A percentile compares a stretch with the other conserved stretches of the same genome.
Evolutionary conservation across 2,797 vertebrate species (phyloP).

Genomic region (Amblyopsis hoosieri): DNA sequence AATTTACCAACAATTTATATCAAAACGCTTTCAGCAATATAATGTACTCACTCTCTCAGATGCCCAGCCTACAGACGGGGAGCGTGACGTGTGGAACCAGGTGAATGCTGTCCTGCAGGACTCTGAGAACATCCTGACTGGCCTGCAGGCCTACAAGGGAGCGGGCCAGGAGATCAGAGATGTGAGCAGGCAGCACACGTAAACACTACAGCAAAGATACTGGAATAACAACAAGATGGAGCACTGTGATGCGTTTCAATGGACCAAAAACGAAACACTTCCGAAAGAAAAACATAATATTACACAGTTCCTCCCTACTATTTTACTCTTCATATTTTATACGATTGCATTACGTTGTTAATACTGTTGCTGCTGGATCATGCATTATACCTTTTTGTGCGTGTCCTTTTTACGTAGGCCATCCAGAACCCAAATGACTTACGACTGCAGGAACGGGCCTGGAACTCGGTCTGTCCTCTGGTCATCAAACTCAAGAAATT

Average conservation of each 20-base stretch:
- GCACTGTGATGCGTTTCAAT: too few species aligned
- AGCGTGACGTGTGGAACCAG: slow-evolving; percentile 96
- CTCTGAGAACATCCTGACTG: slow-evolving; percentile 92
- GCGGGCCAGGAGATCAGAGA: slow-evolving; percentile 98
- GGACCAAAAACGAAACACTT: too few species aligned
- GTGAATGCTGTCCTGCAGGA: slow-evolving; percentile 96
- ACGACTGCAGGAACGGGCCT: slow-evolving; percentile 92
- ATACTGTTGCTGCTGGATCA: too few species aligned
- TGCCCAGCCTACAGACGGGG: slow-evolving; percentile 94
- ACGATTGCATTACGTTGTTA: neutral
- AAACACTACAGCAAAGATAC: neutral
- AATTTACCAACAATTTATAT: too few species aligned
- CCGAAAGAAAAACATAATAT: too few species aligned
- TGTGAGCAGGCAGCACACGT: slow-evolving; percentile 74
- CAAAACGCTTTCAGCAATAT: too few species aligned
- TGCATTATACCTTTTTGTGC: neutral
- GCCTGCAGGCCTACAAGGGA: slow-evolving; percentile 96
- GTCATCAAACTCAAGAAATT: slow-evolving; percentile 96
- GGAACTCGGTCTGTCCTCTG: slow-evolving; percentile 95
- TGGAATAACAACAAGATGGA: too few species aligned
- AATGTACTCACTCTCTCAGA: slow-evolving; percentile 68
- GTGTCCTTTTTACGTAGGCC: slow-evolving; percentile 74
- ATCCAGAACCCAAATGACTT: slow-evolving; percentile 96
- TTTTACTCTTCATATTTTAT: neutral
- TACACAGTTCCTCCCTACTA: too few species aligned